Base-by-base conservation (phyloP, 2,113 vertebrate species). In the Cyanoramphus novaezelandiae region DNA sequence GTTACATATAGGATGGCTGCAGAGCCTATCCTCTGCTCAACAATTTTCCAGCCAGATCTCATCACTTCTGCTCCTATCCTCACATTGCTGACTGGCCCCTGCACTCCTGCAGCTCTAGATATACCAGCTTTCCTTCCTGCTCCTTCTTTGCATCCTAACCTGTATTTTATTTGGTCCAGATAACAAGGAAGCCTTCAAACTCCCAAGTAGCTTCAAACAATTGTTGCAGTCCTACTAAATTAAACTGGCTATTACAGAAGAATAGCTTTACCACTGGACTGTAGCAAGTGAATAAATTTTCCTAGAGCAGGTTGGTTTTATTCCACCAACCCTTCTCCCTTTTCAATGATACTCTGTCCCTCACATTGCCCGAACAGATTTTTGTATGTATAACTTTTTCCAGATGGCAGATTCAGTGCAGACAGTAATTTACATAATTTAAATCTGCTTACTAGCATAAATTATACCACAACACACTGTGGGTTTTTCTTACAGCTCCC, bases 391-490 rank as follows among this genome's bases (percentile, higher is more conserved):
- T 74, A 94, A 93, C 88, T 95, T 95, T 88, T 90, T 90, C 94
- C 95, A 97, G 95, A 93, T 95, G 95, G 95, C 91, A 95, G 90
- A 57, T 67, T 93, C 57, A 6, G 71, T 16, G 79, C 95, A 97
- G 96, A 95, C 93, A 84, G 77, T 62, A 60, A 96, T 96, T 96
- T 95, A 53, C 95, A 97, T 97, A 88, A 96, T 94, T 95, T 75
- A 89, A 94, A 92, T 94, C 88, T 94, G 96, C 62, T 96, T 85
- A 60, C 90, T 94, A 65, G 86, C 94, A 83, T 71, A 64, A 95
- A 93, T 93, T 89, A 91, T 10, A 78, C 24, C 93, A 50, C 89
- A 74, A 24, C 78, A 64, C 70, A 14, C 8, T 3, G 0, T 1
- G 2, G 62, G 47, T 79, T 86, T 15, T 50, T 15, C 57, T 49